These are phyloP conservation scores for Eilema caniola DNA, from an alignment of 2,888 invertebrate genomes.

Conservation along the genomic window DNA sequence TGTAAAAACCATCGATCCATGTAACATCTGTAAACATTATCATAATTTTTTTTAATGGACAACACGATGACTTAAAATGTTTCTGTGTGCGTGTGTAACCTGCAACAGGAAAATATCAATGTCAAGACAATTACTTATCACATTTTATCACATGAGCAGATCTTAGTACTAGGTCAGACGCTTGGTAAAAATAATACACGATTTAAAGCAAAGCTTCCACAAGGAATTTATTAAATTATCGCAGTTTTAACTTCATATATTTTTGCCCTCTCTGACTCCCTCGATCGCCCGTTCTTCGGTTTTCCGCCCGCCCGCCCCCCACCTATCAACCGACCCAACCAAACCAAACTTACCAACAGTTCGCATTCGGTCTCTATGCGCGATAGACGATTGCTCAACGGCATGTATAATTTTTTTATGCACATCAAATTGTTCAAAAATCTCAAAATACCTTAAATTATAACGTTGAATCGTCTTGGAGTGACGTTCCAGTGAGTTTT, in stretches of 20 bases:
- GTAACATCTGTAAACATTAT: slow-evolving; percentile 17
- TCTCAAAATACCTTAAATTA: slow-evolving; percentile 83
- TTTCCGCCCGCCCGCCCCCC: slow-evolving; percentile 75
- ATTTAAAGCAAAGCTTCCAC: slow-evolving; percentile 27
- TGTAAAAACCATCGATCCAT: background rate
- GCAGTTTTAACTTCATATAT: slow-evolving; percentile 55
- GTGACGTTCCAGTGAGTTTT: slow-evolving; percentile 80
- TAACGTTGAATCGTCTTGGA: slow-evolving; percentile 69
- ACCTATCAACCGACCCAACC: slow-evolving; percentile 67
- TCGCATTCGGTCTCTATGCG: slow-evolving; percentile 87
- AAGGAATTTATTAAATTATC: slow-evolving; percentile 15
- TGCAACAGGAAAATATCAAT: slow-evolving; percentile 57
- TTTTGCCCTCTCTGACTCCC: slow-evolving; percentile 72
- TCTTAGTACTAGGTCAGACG: slow-evolving; percentile 12
- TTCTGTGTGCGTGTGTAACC: slow-evolving; percentile 37
- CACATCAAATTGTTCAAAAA: slow-evolving; percentile 82
- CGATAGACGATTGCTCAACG: slow-evolving; percentile 82
- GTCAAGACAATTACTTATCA: slow-evolving; percentile 56
- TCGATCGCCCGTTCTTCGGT: slow-evolving; percentile 80
- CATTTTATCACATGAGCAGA: slow-evolving; percentile 33
- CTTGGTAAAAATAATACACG: slow-evolving; percentile 25
- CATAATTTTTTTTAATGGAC: slow-evolving; percentile 31
- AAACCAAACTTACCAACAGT: slow-evolving; percentile 83
- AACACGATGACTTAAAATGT: slow-evolving; percentile 28
- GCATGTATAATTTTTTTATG: slow-evolving; percentile 85